A percentile compares a stretch with the other conserved stretches of the same genome.
Evolutionary conservation across 1,140 invertebrate species (phyloP).

Genomic region (Lepidurus packardi): DNA sequence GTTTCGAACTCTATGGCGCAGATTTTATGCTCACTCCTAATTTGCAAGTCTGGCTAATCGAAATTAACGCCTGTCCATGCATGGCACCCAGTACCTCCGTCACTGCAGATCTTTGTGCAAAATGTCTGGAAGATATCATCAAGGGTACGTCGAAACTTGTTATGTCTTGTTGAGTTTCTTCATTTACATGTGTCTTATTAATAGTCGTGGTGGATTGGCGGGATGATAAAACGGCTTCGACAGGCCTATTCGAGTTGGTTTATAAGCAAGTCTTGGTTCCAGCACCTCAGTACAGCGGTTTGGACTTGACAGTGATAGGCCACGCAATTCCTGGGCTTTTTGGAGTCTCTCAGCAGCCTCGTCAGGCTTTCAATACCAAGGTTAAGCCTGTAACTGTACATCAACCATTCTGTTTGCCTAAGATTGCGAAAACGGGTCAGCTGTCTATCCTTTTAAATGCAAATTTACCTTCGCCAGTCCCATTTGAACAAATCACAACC

Average conservation of each 20-base stretch:
- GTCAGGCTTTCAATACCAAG: background rate
- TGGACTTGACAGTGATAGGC: conserved; percentile 67
- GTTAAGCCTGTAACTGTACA: background rate
- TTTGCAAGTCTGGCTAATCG: conserved; percentile 83
- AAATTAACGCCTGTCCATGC: conserved; percentile 90
- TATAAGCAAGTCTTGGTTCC: conserved; percentile 66
- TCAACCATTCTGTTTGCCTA: background rate
- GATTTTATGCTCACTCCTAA: conserved; percentile 88
- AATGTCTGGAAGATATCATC: conserved; percentile 82
- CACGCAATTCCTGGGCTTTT: conserved; percentile 44
- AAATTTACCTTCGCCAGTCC: background rate
- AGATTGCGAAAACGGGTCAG: background rate
- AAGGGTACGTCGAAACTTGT: conserved; percentile 57
- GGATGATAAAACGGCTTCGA: conserved; percentile 68
- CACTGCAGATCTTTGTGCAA: conserved; percentile 74
- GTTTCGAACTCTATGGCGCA: conserved; percentile 88
- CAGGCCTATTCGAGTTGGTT: conserved; percentile 77
- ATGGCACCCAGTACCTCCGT: conserved; percentile 82
- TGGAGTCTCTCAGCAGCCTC: background rate
- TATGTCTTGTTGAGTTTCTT: background rate
- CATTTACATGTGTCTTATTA: conserved; percentile 40
- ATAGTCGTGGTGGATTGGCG: conserved; percentile 80
- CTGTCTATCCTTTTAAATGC: background rate
- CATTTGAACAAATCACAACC: background rate
- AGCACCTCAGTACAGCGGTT: conserved; percentile 75